phyloP scores from a whole-genome alignment of 1,140 invertebrate genomes.

The Micrasema minimum region DNA sequence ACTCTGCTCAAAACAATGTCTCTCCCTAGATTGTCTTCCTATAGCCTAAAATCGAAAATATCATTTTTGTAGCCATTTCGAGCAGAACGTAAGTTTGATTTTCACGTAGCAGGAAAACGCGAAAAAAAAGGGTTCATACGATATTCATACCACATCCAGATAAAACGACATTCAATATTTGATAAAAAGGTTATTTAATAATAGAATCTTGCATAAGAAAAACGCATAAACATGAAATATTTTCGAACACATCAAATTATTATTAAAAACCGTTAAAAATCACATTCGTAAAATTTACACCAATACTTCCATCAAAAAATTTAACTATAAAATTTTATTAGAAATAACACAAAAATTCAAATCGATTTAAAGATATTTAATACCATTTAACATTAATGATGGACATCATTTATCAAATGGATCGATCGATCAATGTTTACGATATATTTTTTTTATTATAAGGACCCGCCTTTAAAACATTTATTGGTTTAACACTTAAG shows the following conservation, averaged over 20 bases:
- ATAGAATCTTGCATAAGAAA: slow-evolving; percentile 42
- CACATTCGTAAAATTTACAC: too few relatives aligned
- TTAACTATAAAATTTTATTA: too few relatives aligned
- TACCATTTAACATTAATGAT: too few relatives aligned
- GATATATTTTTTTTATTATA: not conserved
- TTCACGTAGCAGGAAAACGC: slow-evolving; percentile 15
- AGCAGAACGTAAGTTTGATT: slow-evolving; percentile 3
- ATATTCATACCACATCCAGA: slow-evolving; percentile 17
- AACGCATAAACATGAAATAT: slow-evolving; percentile 29
- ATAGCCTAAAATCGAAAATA: too few relatives aligned
- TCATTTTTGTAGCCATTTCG: not conserved
- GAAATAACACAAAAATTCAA: too few relatives aligned
- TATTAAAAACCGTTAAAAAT: too few relatives aligned
- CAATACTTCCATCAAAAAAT: too few relatives aligned
- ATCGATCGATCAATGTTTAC: not conserved
- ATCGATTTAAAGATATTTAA: too few relatives aligned
- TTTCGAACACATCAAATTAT: not conserved
- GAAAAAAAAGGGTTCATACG: slow-evolving; percentile 5
- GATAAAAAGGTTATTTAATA: not conserved
- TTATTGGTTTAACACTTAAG: slow-evolving; percentile 7
- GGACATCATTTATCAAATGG: too few relatives aligned
- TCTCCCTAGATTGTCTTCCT: too few relatives aligned
- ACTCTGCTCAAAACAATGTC: not conserved
- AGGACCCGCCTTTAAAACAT: slow-evolving; percentile 5
- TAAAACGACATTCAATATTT: slow-evolving; percentile 38